Evolutionary conservation across 2,888 invertebrate genomes (phyloP), one percentile per base, ranked within the genome.

Genomic region (Baccha elongata): DNA sequence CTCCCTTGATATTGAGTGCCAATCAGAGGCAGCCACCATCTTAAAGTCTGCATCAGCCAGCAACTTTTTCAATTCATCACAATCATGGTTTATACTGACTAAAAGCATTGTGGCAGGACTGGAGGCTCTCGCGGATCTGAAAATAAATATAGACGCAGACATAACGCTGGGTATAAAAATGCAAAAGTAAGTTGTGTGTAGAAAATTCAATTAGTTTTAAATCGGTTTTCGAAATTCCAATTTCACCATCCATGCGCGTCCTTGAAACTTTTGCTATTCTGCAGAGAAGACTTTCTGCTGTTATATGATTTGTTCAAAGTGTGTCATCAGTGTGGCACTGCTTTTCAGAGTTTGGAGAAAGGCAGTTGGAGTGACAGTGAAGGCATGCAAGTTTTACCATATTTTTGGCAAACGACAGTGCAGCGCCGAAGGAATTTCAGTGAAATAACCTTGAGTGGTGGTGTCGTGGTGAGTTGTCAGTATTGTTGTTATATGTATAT

Each of bases 261-360:
- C 52, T 76, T 76, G 60, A 11, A 29, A 64, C 50, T 65, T 80
- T 74, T 52, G 23, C 17, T 52, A 23, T 17, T 58, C 52, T 52
- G 40, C 17, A 80, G 80, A 7, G 44, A 86, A n/a, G 76, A 19
- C 7, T 79, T 60, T 50, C 85, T 86, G 69, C 35, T 72, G 19
- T 79, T 90, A 0, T 89, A 88, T 60, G 89, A 89, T 81, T 85
- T 89, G 7, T 89, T 87, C 68, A 87, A 87, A 64, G 65, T 88
- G n/a, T 86, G 86, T 44, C 84, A 85, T 48, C 62, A 40, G 6
- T 69, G 84, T 21, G 83, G 52, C 2, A 50, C 68, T 3, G 78
- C 86, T 0, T 60, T 89, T 23, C 74, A 83, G 26, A 78, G 87
- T 3, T 74, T 72, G 46, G 52, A 40, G 8, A 89, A 89, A 37